Percentiles rank a stretch among this genome's conserved stretches.
phyloP scores from a whole-genome alignment of 2,797 vertebrate species.

The Siniperca obscura region DNA sequence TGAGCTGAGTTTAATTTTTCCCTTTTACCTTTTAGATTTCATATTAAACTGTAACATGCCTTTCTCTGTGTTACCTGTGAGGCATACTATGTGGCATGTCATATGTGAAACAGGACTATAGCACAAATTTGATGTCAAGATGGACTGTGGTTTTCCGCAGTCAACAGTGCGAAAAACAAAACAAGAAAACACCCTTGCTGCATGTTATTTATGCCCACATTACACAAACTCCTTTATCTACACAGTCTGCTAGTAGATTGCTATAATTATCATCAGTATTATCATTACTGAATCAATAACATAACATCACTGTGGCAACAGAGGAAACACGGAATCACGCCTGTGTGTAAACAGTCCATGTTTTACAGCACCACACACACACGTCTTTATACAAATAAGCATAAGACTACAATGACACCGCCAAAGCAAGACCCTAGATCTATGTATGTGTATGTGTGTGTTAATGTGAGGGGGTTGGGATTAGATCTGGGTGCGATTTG shows the following conservation, averaged over 20 bases:
- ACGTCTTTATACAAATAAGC: no score
- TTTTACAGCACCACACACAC: neutral
- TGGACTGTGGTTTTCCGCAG: neutral
- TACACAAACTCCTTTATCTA: neutral
- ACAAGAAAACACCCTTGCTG: neutral
- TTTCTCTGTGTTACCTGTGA: neutral
- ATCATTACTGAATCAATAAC: slow-evolving; percentile 20
- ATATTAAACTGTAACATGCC: neutral
- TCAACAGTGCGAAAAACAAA: neutral
- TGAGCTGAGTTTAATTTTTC: neutral
- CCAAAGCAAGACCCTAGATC: neutral
- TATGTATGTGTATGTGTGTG: neutral
- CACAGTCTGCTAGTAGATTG: neutral
- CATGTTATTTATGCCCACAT: neutral
- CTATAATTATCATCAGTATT: neutral
- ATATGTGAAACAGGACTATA: no score
- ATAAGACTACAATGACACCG: neutral
- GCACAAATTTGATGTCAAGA: neutral
- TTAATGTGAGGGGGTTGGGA: neutral
- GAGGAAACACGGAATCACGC: neutral
- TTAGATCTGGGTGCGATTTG: neutral
- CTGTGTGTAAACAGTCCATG: slow-evolving; percentile 3
- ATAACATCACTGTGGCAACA: neutral
- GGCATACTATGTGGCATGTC: neutral
- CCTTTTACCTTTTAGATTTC: neutral